Conservation (phyloP, 2,797 vertebrate species). For the Rhinella marina region DNA sequence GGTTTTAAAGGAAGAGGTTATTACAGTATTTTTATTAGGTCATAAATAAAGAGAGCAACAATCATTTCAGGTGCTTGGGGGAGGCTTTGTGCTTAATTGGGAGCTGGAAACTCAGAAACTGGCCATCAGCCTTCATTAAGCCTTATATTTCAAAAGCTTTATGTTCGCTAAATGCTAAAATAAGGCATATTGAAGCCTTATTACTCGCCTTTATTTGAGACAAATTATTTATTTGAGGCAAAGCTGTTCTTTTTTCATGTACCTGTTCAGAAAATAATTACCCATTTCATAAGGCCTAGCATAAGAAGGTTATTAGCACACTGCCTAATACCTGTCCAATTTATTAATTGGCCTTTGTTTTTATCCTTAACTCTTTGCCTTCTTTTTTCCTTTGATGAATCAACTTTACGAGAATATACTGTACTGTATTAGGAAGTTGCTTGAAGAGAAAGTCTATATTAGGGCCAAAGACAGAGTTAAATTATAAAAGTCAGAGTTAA, state of each 20-base stretch:
- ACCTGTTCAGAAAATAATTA: constrained; percentile 50
- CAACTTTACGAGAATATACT: no score
- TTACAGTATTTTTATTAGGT: constrained; percentile 40
- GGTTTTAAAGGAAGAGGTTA: constrained; percentile 37
- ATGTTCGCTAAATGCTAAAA: not conserved
- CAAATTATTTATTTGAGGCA: no score
- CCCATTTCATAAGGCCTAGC: constrained; percentile 12
- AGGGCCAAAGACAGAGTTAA: no score
- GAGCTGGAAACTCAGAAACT: constrained; percentile 30
- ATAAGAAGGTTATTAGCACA: constrained; percentile 46
- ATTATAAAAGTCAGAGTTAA: no score
- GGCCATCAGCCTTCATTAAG: constrained; percentile 36
- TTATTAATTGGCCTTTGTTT: not conserved
- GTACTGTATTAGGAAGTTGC: no score
- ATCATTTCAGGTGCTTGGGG: constrained; percentile 36
- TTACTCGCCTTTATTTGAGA: constrained; percentile 34
- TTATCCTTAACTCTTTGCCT: no score
- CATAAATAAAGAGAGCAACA: constrained; percentile 27
- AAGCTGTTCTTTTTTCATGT: constrained; percentile 26
- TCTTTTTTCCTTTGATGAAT: no score
- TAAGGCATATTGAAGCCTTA: constrained; percentile 37
- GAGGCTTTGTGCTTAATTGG: constrained; percentile 32
- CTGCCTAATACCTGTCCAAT: constrained; percentile 30
- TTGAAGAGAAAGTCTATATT: no score
- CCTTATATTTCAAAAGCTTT: constrained; percentile 6